phyloP scores from a whole-genome alignment of 2,797 vertebrate genomes.

The Peromyscus melanophrys region DNA sequence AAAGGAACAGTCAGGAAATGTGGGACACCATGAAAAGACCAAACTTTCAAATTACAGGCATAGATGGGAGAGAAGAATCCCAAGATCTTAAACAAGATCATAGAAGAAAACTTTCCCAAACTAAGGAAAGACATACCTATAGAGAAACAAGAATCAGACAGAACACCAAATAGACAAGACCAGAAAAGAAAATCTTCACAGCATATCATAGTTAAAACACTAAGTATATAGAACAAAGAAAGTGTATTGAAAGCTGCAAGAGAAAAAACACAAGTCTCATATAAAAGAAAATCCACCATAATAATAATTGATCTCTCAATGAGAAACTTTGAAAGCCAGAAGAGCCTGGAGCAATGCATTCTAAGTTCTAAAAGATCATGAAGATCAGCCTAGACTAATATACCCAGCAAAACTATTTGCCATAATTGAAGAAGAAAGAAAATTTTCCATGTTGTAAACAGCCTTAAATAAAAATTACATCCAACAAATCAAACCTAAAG shows the following conservation, averaged over 20 bases:
- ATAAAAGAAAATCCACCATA: background rate
- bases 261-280: background rate
- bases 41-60: background rate
- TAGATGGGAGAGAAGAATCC: background rate
- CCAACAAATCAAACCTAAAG: background rate
- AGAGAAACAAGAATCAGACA: background rate
- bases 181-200: background rate
- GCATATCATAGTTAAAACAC: background rate
- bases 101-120: background rate
- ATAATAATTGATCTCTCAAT: background rate
- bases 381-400: background rate
- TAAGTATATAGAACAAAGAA: background rate
- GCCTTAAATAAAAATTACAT: background rate
- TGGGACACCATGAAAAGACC: background rate
- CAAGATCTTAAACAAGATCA: background rate
- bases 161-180: background rate
- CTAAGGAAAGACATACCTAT: background rate
- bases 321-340: background rate
- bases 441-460: background rate
- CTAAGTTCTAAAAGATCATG: background rate
- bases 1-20: background rate
- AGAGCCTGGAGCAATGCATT: background rate
- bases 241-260: background rate
- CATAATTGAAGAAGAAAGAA: background rate
- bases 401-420: background rate